Conservation (phyloP, 1,140 invertebrate genomes). For the Pseudomyrmex flavicornis region DNA sequence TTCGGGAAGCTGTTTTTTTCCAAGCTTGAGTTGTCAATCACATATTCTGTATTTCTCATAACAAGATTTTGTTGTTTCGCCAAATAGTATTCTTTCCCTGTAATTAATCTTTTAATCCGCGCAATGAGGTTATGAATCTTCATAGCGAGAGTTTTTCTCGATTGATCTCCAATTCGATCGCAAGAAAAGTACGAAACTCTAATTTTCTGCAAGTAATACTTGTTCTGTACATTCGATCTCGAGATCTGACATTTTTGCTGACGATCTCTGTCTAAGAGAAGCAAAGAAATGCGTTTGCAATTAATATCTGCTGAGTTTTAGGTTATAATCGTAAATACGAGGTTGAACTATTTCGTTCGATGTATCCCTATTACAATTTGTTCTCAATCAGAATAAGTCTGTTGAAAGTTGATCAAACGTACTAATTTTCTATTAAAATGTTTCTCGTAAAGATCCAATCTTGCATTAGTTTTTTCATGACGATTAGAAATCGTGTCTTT, state of each 20-base stretch:
- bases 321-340: slow-evolving; percentile 58
- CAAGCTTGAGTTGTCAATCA: slow-evolving; percentile 4
- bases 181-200: background rate
- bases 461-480: background rate
- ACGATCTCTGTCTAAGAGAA: no score
- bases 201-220: background rate
- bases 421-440: background rate
- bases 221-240: no score
- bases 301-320: slow-evolving; percentile 52
- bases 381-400: background rate
- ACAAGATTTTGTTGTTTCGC: no score
- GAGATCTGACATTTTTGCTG: no score
- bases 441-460: background rate
- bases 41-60: background rate
- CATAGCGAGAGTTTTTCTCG: background rate
- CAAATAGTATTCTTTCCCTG: background rate
- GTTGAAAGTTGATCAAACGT: background rate
- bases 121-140: slow-evolving; percentile 35
- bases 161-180: background rate
- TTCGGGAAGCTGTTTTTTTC: slow-evolving; percentile 12
- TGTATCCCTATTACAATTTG: background rate
- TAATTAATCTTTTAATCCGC: slow-evolving; percentile 33
- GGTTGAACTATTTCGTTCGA: slow-evolving; percentile 21
- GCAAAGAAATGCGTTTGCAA: background rate
- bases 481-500: background rate